These are phyloP conservation scores for Cosmopolites sordidus DNA, from an alignment of 2,888 invertebrate genomes.

Conservation along the genomic window DNA sequence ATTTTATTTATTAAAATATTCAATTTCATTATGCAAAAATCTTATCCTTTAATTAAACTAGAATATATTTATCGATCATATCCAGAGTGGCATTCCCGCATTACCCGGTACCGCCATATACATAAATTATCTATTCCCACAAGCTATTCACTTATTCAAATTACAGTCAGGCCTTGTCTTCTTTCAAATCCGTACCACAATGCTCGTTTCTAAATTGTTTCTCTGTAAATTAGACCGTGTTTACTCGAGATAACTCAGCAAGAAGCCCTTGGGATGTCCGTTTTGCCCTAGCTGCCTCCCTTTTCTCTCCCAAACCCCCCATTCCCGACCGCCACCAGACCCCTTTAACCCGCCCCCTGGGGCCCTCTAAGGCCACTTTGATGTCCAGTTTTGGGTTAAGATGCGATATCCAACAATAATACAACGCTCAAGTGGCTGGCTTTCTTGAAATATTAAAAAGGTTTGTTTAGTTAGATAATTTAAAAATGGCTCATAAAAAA, in stretches of 20 bases:
- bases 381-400: conserved; percentile 23
- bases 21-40: too few species aligned
- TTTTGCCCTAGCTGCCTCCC: conserved; percentile 12
- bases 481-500: too few species aligned
- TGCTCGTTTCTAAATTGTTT: conserved; percentile 37
- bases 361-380: conserved; percentile 24
- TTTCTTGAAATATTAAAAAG: too few species aligned
- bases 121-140: conserved; percentile 51
- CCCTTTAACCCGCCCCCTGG: conserved; percentile 11
- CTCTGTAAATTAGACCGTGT: conserved; percentile 46
- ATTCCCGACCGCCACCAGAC: conserved; percentile 5
- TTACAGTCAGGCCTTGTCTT: background rate
- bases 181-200: background rate
- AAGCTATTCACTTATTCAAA: conserved; percentile 1
- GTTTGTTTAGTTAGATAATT: too few species aligned
- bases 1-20: too few species aligned
- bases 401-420: conserved; percentile 8
- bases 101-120: too few species aligned
- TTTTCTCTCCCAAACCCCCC: too few species aligned
- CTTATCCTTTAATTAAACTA: too few species aligned
- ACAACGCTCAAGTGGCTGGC: conserved; percentile 8
- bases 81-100: too few species aligned
- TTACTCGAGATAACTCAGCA: conserved; percentile 45
- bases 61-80: too few species aligned
- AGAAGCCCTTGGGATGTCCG: conserved; percentile 27